Conservation (phyloP, 2,797 vertebrate genomes). For the Podargus strigoides region DNA sequence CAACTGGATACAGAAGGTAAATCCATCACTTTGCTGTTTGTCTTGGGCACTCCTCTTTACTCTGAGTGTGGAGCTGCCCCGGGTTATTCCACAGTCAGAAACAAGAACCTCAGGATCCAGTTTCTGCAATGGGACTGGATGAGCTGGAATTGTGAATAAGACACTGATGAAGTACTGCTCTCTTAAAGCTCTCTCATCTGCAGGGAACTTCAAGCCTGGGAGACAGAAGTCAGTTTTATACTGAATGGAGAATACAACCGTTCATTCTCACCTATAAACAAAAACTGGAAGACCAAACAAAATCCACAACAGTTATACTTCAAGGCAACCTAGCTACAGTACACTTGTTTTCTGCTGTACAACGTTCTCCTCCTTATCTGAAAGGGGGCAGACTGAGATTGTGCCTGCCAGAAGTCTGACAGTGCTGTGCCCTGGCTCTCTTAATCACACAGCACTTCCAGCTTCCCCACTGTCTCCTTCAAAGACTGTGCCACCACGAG, state of each 20-base stretch:
- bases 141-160: not conserved
- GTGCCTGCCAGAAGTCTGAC: not conserved
- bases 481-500: not conserved
- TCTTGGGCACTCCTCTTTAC: not conserved
- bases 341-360: not conserved
- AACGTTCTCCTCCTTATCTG: not conserved
- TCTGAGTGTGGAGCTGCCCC: not conserved
- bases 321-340: not conserved
- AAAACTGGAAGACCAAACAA: not conserved
- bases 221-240: not conserved
- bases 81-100: not conserved
- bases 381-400: accelerated
- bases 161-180: not conserved
- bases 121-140: not conserved
- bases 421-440: not conserved
- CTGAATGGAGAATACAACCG: not conserved
- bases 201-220: not conserved
- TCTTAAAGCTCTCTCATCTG: not conserved
- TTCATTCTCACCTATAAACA: not conserved
- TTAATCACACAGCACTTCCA: not conserved
- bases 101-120: not conserved
- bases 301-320: not conserved
- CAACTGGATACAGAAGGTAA: not conserved
- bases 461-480: not conserved
- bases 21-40: not conserved